Evolutionary conservation across 2,888 invertebrate species (phyloP), one percentile per base, ranked within the genome.

Genomic region (Caenorhabditis doughertyi): DNA sequence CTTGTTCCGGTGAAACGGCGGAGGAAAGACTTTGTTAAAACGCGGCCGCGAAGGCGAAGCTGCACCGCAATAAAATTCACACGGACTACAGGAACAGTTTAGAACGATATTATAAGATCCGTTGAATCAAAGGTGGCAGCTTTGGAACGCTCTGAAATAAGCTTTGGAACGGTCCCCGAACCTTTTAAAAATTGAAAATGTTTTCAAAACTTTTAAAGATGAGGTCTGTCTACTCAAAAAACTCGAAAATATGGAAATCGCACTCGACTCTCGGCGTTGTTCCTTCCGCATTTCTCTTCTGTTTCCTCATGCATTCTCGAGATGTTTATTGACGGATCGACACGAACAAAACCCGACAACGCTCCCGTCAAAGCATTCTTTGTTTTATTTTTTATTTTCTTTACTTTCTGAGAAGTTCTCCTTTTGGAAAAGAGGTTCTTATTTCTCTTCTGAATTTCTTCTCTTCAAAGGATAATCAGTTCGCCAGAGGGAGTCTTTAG

Each of bases 311-410:
- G 73, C 73, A 73, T 73, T 73, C 55, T 55, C 64, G 44, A 73
- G 73, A 73, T 73, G 73, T 64, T 64, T 64, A 64, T 73, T 73
- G 73, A 73, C 64, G 64, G 73, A 73, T 73, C 55, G 73, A 73
- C 73, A 62, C 21, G 29, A 47, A 25, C 25, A 32, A 47, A 47
- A 47, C 70, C 32, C 39, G 25, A 35, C 32, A 21, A 39, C 4
- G 23, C 56, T n/a, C n/a, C n/a, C n/a, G 55, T 25, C 39, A 51
- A 49, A 62, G 16, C 56, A 5, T 39, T 56, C 53, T 55, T 47
- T 65, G 44, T 73, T 64, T 44, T 53, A 62, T 51, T 18, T 72
- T 23, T 16, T 47, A 29, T 9, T 44, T n/a, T 1, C 42, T n/a
- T n/a, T n/a, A n/a, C n/a, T n/a, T n/a, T n/a, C n/a, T n/a, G n/a